phyloP scores from a whole-genome alignment of 2,797 vertebrate species.

The Merluccius polli region DNA sequence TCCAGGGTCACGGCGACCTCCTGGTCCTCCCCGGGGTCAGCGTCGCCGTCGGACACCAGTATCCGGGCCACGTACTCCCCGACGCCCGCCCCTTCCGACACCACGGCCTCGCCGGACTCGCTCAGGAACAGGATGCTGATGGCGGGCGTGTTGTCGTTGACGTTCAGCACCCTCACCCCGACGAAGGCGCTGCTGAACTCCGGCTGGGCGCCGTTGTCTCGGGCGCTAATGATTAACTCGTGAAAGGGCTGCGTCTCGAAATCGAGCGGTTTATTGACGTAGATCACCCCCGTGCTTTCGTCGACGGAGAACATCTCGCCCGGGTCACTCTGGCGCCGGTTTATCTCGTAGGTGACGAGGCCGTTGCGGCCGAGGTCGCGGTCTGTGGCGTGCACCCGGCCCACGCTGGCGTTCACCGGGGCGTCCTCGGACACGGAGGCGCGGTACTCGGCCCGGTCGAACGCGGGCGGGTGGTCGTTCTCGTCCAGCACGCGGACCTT shows the following conservation, averaged over 20 bases:
- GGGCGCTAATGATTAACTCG: slow-evolving; percentile 81
- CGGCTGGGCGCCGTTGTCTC: slow-evolving; percentile 80
- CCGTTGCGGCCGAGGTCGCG: slow-evolving; percentile 80
- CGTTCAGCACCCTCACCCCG: slow-evolving; percentile 78
- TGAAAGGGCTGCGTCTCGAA: slow-evolving; percentile 79
- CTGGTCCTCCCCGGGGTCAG: slow-evolving; percentile 66
- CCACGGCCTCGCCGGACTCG: slow-evolving; percentile 73
- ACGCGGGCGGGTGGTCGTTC: slow-evolving; percentile 87
- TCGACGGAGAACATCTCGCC: slow-evolving; percentile 76
- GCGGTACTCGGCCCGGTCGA: slow-evolving; percentile 80
- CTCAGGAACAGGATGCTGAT: slow-evolving; percentile 84
- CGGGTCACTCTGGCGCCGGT: slow-evolving; percentile 72
- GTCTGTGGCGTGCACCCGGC: slow-evolving; percentile 81
- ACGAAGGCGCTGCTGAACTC: slow-evolving; percentile 81
- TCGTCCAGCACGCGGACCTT: slow-evolving; percentile 81
- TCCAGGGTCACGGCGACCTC: slow-evolving; percentile 62
- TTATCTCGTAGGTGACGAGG: slow-evolving; percentile 77
- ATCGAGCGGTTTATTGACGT: slow-evolving; percentile 79
- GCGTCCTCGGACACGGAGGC: slow-evolving; percentile 77
- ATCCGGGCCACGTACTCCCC: slow-evolving; percentile 87
- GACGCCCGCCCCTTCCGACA: slow-evolving; percentile 77
- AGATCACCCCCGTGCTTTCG: slow-evolving; percentile 74
- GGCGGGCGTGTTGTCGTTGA: slow-evolving; percentile 86
- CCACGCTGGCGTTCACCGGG: slow-evolving; percentile 65
- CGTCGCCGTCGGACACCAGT: slow-evolving; percentile 85